phyloP scores from a whole-genome alignment of 2,888 invertebrate species.

The Patella pellucida region DNA sequence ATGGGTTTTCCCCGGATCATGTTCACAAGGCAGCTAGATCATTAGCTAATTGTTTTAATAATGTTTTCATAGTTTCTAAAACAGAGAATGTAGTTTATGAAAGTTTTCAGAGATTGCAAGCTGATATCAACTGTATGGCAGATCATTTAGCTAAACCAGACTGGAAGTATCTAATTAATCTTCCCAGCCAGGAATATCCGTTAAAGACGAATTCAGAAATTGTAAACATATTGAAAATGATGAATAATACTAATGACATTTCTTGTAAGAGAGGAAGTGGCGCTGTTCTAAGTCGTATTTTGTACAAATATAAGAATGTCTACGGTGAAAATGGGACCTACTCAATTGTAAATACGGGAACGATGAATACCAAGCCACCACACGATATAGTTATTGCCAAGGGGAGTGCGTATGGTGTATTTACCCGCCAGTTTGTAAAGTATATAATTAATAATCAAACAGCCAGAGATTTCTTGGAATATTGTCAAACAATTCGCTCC shows the following conservation, averaged over 20 bases:
- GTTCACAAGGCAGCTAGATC: slow-evolving; percentile 47
- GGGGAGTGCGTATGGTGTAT: slow-evolving; percentile 69
- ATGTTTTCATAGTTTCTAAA: slow-evolving; percentile 66
- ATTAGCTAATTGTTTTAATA: slow-evolving; percentile 61
- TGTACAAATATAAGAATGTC: slow-evolving; percentile 28
- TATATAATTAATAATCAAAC: slow-evolving; percentile 55
- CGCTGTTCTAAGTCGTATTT: slow-evolving; percentile 39
- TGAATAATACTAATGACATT: slow-evolving; percentile 69
- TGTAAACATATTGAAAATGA: slow-evolving; percentile 65
- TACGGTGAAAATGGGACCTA: slow-evolving; percentile 26
- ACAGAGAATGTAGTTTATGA: slow-evolving; percentile 65
- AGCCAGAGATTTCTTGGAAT: slow-evolving; percentile 61
- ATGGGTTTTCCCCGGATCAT: slow-evolving; percentile 44
- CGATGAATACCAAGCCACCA: slow-evolving; percentile 40
- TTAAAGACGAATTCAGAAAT: slow-evolving; percentile 68
- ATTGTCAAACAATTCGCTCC: slow-evolving; percentile 62
- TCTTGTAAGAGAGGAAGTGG: slow-evolving; percentile 61
- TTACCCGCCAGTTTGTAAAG: slow-evolving; percentile 64
- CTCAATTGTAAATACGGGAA: slow-evolving; percentile 36
- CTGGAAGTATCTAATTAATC: slow-evolving; percentile 70
- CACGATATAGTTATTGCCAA: slow-evolving; percentile 48
- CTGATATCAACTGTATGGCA: slow-evolving; percentile 69
- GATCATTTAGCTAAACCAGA: slow-evolving; percentile 48
- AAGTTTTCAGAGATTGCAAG: slow-evolving; percentile 63
- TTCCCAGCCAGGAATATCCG: slow-evolving; percentile 68